Evolutionary conservation across 2,888 invertebrate genomes (phyloP), one percentile per base, ranked within the genome.

Genomic region (Erynnis tages): DNA sequence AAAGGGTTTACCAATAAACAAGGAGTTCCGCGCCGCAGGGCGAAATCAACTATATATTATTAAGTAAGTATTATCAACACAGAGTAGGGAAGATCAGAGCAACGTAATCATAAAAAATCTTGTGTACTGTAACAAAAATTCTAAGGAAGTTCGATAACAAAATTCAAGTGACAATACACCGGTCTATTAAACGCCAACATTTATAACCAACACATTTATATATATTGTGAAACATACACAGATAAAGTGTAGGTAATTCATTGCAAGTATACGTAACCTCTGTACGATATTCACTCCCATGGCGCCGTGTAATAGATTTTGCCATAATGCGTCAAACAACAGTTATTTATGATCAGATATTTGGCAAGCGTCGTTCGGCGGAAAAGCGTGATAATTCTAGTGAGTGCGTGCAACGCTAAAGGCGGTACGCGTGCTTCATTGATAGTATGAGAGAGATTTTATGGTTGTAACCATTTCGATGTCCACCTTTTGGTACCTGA

Each of bases 291-390:
- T 29, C 37, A 47, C 54, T 30, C 54, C 34, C 41, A 27, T 30
- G 32, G 27, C 44, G 37, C 30, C 41, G 65, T 69, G 71, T 81
- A 81, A 84, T 82, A 80, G 82, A 82, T 82, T 83, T 79, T 73
- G 76, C 79, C 77, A 75, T 84, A 82, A 84, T 82, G 82, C 80
- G 80, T 85, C 82, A 84, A 80, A 81, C 76, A 76, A 77, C 73
- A 71, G 73, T 80, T 76, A 83, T 84, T 82, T 84, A 84, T 80
- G 74, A 68, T 62, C 69, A 73, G 71, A 82, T 80, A 81, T 82
- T 85, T 85, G 85, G 84, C 84, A 85, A 82, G 75, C 75, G 62
- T 60, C 68, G 71, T 62, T 62, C 63, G 61, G 69, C 76, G 77
- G 80, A 81, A 79, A 76, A 75, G 73, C 78, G 77, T 75, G 81